Conservation (phyloP, 2,888 invertebrate species). For the Ctena decussata region DNA sequence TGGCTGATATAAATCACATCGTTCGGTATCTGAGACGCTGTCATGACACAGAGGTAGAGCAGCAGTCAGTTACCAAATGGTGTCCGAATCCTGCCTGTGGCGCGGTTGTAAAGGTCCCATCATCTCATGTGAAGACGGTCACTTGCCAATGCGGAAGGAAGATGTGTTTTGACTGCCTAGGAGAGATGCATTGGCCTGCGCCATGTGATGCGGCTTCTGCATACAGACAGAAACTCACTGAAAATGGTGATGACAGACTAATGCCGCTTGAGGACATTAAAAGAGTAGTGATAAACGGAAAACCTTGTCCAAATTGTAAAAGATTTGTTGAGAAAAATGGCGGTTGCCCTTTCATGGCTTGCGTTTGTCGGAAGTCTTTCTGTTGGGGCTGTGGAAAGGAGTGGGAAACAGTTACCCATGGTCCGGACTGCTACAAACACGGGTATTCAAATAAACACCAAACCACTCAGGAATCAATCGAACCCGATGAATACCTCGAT, state of each 20-base stretch:
- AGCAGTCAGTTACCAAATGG: slow-evolving; percentile 58
- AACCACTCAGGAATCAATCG: slow-evolving; percentile 14
- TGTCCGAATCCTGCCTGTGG: slow-evolving; percentile 72
- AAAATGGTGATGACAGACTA: slow-evolving; percentile 51
- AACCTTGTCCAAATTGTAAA: slow-evolving; percentile 71
- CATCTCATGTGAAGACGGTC: slow-evolving; percentile 35
- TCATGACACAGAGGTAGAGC: slow-evolving; percentile 64
- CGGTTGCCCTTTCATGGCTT: slow-evolving; percentile 70
- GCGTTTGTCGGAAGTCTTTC: slow-evolving; percentile 67
- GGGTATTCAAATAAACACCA: slow-evolving; percentile 20
- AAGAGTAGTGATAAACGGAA: slow-evolving; percentile 58
- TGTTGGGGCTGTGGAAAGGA: slow-evolving; percentile 73
- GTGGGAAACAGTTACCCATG: slow-evolving; percentile 22
- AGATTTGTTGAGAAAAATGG: slow-evolving; percentile 70
- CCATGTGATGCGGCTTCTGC: slow-evolving; percentile 57
- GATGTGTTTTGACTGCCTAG: slow-evolving; percentile 70
- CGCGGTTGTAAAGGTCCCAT: slow-evolving; percentile 53
- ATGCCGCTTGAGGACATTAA: slow-evolving; percentile 26
- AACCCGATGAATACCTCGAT: background rate
- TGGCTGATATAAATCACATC: slow-evolving; percentile 48
- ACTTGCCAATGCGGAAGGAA: slow-evolving; percentile 67
- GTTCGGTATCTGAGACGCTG: slow-evolving; percentile 42
- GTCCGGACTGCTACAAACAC: slow-evolving; percentile 16
- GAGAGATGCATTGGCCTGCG: slow-evolving; percentile 74
- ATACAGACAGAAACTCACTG: slow-evolving; percentile 58